Evolutionary conservation across 2,888 invertebrate genomes (phyloP).

Genomic region (Sesia bembeciformis): DNA sequence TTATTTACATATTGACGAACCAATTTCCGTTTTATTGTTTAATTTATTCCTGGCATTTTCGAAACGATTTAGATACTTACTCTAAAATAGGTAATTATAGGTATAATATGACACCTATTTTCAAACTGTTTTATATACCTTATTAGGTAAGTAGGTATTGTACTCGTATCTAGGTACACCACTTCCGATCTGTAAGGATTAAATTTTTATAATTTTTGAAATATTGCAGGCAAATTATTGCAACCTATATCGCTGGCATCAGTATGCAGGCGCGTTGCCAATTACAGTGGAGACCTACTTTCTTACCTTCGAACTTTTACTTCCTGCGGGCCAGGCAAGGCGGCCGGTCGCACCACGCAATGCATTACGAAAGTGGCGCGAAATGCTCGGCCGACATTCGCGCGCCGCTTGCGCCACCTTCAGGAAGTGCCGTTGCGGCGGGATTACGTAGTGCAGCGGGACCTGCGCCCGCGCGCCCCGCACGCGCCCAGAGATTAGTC

Average conservation of each 20-base stretch:
- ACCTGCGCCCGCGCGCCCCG: constrained; percentile 18
- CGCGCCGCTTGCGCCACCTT: constrained; percentile 68
- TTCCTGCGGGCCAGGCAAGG: constrained; percentile 70
- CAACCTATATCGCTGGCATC: constrained; percentile 29
- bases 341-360: constrained; percentile 70
- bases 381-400: constrained; percentile 73
- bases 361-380: constrained; percentile 73
- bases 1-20: no score
- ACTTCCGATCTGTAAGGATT: neutral
- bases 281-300: constrained; percentile 72
- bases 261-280: constrained; percentile 70
- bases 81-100: no score
- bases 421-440: constrained; percentile 69
- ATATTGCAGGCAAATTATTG: constrained; percentile 1
- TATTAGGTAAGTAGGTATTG: no score
- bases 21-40: no score
- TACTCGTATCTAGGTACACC: neutral
- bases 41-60: no score
- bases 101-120: no score
- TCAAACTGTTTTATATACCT: no score
- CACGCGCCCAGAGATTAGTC: neutral
- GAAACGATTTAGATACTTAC: no score
- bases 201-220: neutral
- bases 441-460: constrained; percentile 59
- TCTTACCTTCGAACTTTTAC: constrained; percentile 75